Evolutionary conservation across 2,888 invertebrate species (phyloP), one percentile per base, ranked within the genome.

Genomic region (Clostera curtula): DNA sequence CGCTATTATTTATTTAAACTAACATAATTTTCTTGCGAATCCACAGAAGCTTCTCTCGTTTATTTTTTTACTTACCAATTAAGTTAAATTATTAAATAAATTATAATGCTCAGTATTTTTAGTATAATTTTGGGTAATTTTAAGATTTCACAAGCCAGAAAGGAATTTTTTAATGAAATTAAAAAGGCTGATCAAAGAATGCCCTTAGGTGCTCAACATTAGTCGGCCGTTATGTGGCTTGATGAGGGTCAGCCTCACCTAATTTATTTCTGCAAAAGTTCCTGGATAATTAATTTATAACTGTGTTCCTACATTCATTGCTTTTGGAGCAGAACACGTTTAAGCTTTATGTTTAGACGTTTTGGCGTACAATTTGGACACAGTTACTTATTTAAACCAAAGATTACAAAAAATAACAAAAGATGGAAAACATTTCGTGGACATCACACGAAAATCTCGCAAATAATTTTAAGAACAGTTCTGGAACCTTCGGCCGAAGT

Each of bases 201-300:
- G 43, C 41, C 52, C 40, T 54, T 36, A 48, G 30, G 47, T 29
- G 25, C n/a, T 12, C 31, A 36, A 40, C 38, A 49, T 57, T 52
- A 13, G n/a, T 58, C 48, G 56, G 56, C 57, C 51, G 50, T 54
- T 3, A 12, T 12, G 43, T 21, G 49, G 37, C 47, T 54, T 62
- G 57, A 62, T 52, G 47, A 59, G 62, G 61, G 63, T 60, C 55
- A 48, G 36, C 24, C 40, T 57, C 43, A 44, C 47, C 50, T 55
- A 47, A 59, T 58, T 58, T 53, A 55, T 58, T 51, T 48, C 41
- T 37, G 43, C 36, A 43, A 44, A 45, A 42, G 40, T 40, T 31
- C 21, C 28, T 32, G 31, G 16, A 34, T 40, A 30, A 48, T 40
- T 43, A 27, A 47, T 45, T 45, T 34, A 44, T 31, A 21, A 21